Percentiles rank a stretch among this genome's conserved stretches.
These are phyloP conservation scores for Pelochelys cantorii DNA, from an alignment of 2,797 vertebrate genomes.

Conservation along the genomic window DNA sequence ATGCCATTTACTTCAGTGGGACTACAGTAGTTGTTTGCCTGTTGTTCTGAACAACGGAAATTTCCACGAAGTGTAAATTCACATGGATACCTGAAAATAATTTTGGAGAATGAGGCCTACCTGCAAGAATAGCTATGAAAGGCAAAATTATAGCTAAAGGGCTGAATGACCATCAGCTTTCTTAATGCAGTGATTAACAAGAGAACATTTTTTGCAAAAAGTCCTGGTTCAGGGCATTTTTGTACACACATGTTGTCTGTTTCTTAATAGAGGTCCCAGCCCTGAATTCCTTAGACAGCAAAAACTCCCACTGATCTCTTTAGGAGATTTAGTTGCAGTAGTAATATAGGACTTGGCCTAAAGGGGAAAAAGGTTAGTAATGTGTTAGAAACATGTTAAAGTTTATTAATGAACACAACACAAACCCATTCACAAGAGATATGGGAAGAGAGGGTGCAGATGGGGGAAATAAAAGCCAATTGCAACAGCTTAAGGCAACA, in stretches of 20 bases:
- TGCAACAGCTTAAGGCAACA: conserved; percentile 41
- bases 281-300: conserved; percentile 69
- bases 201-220: conserved; percentile 35
- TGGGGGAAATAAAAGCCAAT: conserved; percentile 49
- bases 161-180: conserved; percentile 6
- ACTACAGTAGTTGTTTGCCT: background rate
- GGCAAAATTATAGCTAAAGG: conserved; percentile 1
- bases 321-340: conserved; percentile 66
- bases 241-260: conserved; percentile 59
- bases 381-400: conserved; percentile 58
- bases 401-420: conserved; percentile 71
- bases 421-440: conserved; percentile 19
- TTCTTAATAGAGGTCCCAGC: conserved; percentile 56
- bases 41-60: background rate
- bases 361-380: conserved; percentile 48
- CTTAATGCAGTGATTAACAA: conserved; percentile 33
- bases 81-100: background rate
- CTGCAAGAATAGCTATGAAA: conserved; percentile 25
- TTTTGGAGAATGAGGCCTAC: conserved; percentile 9
- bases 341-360: conserved; percentile 30
- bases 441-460: conserved; percentile 44
- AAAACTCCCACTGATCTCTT: conserved; percentile 71
- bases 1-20: fast-evolving
- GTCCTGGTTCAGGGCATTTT: conserved; percentile 44
- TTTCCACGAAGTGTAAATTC: background rate